A percentile compares a stretch with the other conserved stretches of the same genome.
Evolutionary conservation across 1,140 invertebrate species (phyloP).

Genomic region (Temnothorax longispinosus): DNA sequence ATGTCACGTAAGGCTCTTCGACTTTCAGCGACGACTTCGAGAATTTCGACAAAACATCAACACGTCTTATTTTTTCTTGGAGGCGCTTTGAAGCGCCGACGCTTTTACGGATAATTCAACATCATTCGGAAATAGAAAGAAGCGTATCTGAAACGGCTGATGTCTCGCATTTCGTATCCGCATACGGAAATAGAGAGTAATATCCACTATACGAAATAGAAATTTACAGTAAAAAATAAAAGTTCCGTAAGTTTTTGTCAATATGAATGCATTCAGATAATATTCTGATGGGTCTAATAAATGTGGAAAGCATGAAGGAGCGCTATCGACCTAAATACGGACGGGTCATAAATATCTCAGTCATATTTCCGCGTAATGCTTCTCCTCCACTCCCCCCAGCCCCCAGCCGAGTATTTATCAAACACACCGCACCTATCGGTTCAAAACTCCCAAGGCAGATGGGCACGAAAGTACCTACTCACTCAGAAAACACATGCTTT

Average conservation of each 20-base stretch:
- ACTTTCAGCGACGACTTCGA: conserved; percentile 32
- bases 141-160: not conserved
- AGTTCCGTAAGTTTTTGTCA: not conserved
- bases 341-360: conserved; percentile 55
- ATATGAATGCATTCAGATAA: not conserved
- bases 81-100: conserved; percentile 58
- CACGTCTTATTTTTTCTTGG: conserved; percentile 59
- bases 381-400: not conserved
- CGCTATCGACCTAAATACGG: not conserved
- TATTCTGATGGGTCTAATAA: not conserved
- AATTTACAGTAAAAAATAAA: not conserved
- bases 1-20: conserved; percentile 11
- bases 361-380: conserved; percentile 28
- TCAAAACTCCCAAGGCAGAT: conserved; percentile 68
- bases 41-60: conserved; percentile 72
- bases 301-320: not conserved
- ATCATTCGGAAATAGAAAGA: conserved; percentile 62
- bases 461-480: conserved; percentile 76
- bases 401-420: conserved; percentile 67
- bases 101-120: conserved; percentile 49
- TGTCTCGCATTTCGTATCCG: conserved; percentile 8
- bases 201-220: not conserved
- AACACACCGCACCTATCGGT: conserved; percentile 73
- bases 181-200: not conserved
- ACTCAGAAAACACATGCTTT: conserved; percentile 76